Base-by-base conservation (phyloP, 64 coral and sea anemone species). In the Pocillopora verrucosa region DNA sequence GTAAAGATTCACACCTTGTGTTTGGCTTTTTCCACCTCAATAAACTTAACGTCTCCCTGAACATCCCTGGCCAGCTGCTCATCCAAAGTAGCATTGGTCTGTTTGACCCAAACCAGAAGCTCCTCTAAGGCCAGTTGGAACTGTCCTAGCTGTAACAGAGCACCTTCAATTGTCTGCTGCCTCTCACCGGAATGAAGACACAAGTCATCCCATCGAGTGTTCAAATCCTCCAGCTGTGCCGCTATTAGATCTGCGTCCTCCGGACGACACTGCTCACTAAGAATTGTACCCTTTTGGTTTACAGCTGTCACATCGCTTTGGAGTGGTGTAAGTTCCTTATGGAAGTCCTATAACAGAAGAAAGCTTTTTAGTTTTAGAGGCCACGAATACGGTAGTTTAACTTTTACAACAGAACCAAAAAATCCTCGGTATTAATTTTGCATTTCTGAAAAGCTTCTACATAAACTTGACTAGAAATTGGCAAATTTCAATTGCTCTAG, bases 71-170 rank as follows among this genome's bases (percentile, higher is more conserved):
- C 90, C 26, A 98, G 73, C 75, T 98, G 92, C 41, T 95, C 94
- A 65, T 98, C 93, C 60, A 98, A 59, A 58, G 94, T 95, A 41
- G 76, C 89, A 90, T 91, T 92, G 25, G 96, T 98, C 51, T 95
- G 94, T 58, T 88, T 93, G 13, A 95, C 56, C 96, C 96, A 98
- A 11, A 95, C 96, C 1, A 98, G 88, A 11, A 98, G 91, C 74
- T 98, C 96, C 61, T 98, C 93, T 63, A 98, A 72, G 0, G 96
- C 96, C 72, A 98, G 88, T 69, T 98, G 96, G 79, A 98, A 98
- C 16, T 98, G 96, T 36, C 96, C 96, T 11, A 98, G 86, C 11
- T 92, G 91, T n/a, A 98, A 80, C 26, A 98, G 88, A 59, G 96
- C 96, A 84, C 92, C 96, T 57, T 98, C 96, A n/a, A 98, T 91